Percentiles rank a stretch among this genome's conserved stretches.
Evolutionary conservation across 2,797 vertebrate species (phyloP).

Genomic region (Halcyon smyrnensis): DNA sequence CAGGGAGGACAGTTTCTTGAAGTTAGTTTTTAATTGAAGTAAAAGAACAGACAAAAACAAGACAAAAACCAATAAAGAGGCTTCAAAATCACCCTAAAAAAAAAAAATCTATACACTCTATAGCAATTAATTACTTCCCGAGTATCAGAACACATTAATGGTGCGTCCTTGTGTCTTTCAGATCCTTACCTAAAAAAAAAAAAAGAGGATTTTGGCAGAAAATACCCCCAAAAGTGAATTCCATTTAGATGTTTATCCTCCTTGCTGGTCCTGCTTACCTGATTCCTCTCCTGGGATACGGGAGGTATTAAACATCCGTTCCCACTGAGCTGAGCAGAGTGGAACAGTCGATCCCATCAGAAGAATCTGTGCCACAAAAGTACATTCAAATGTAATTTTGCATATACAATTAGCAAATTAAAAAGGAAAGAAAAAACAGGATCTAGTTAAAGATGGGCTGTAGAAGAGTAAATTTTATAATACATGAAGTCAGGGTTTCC

Average conservation of each 20-base stretch:
- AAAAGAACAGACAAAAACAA: background rate
- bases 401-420: background rate
- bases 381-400: background rate
- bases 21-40: background rate
- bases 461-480: background rate
- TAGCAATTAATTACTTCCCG: background rate
- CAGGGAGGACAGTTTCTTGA: background rate
- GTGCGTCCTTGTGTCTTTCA: background rate
- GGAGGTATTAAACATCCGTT: conserved; percentile 96
- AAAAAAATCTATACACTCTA: background rate
- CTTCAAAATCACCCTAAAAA: background rate
- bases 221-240: background rate
- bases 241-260: background rate
- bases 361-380: conserved; percentile 82
- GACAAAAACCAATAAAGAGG: background rate
- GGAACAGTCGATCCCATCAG: conserved; percentile 93
- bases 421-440: background rate
- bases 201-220: background rate
- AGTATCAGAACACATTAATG: background rate
- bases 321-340: conserved; percentile 98
- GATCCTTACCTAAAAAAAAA: background rate
- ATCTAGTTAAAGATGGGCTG: background rate
- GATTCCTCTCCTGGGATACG: conserved; percentile 91
- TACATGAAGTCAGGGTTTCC: background rate
- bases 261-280: conserved; percentile 84